These are phyloP conservation scores for Tipula unca DNA, from an alignment of 2,888 invertebrate genomes.

Conservation along the genomic window DNA sequence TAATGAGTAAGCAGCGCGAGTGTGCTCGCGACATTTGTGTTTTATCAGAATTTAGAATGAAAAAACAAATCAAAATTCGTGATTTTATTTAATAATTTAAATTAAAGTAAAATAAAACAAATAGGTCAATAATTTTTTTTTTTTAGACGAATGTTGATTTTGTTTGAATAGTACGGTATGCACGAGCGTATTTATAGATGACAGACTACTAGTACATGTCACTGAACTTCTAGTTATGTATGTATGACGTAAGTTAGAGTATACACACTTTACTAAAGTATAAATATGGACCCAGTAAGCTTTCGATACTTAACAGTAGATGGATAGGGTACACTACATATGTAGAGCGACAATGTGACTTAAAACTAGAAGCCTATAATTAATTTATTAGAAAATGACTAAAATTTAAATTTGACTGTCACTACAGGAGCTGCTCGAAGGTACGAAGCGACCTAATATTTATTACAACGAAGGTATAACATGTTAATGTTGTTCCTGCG, in stretches of 20 bases:
- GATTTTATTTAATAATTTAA: neutral
- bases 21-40: neutral
- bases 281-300: no score
- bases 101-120: neutral
- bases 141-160: neutral
- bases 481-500: no score
- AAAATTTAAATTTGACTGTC: no score
- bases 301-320: no score
- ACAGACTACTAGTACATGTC: neutral
- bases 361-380: no score
- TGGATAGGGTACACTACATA: no score
- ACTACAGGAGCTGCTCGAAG: no score
- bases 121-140: neutral
- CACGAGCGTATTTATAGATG: neutral
- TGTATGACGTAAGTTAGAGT: neutral
- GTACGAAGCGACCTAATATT: no score
- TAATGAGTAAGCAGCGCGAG: neutral
- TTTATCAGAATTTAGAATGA: neutral
- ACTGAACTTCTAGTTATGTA: neutral
- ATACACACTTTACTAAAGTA: neutral
- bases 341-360: no score
- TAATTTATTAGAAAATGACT: no score
- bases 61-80: neutral
- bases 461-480: no score
- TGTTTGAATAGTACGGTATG: neutral